Conservation (phyloP, 1,140 invertebrate genomes). For the Andricus grossulariae region DNA sequence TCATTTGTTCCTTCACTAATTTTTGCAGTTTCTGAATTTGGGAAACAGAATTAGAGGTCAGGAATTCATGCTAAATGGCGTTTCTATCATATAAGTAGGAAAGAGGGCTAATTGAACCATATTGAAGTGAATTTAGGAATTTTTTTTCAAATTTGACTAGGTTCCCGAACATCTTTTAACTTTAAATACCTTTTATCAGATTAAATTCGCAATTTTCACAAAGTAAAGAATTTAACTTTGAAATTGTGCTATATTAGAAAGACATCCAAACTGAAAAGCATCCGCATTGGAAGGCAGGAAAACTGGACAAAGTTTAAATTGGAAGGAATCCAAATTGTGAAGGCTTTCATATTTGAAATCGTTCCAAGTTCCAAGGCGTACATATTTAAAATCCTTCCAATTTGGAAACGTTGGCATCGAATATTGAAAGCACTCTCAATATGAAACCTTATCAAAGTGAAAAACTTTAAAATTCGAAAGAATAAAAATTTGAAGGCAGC, state of each 20-base stretch:
- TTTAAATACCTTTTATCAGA: too few species aligned
- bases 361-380: not conserved
- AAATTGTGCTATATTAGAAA: too few species aligned
- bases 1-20: not conserved
- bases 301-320: too few species aligned
- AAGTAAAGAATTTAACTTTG: too few species aligned
- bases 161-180: too few species aligned
- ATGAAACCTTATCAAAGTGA: not conserved
- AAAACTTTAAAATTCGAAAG: not conserved
- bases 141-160: too few species aligned
- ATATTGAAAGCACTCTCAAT: not conserved
- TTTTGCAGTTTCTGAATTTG: not conserved
- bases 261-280: too few species aligned
- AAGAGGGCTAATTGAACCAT: constrained; percentile 34
- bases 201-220: too few species aligned
- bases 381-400: not conserved
- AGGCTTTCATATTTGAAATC: not conserved
- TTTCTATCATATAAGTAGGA: constrained; percentile 38
- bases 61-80: constrained; percentile 31
- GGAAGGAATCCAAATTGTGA: too few species aligned
- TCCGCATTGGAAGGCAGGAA: too few species aligned
- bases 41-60: not conserved
- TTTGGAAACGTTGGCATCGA: not conserved
- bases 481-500: too few species aligned
- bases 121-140: too few species aligned